Percentiles rank a stretch among this genome's conserved stretches.
phyloP scores from a whole-genome alignment of 2,113 vertebrate genomes.

The Sorex araneus region DNA sequence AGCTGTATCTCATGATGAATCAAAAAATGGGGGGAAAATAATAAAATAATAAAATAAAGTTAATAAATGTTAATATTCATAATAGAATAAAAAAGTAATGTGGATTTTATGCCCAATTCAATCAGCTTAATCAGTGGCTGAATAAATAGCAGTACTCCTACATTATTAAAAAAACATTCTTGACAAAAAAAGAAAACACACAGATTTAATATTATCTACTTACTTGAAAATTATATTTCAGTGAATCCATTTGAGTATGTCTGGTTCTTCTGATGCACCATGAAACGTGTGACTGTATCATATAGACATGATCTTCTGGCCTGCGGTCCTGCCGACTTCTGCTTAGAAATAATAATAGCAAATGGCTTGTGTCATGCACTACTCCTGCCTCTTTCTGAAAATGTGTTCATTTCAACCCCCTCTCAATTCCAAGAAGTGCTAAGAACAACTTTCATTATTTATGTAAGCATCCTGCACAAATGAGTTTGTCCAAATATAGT shows the following conservation, averaged over 20 bases:
- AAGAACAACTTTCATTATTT: neutral
- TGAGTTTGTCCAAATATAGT: no score
- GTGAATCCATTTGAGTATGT: no score
- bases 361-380: neutral
- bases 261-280: neutral
- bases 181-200: neutral
- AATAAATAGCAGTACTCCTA: no score
- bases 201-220: neutral
- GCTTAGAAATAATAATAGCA: constrained; percentile 6
- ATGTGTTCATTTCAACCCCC: neutral
- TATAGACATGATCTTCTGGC: neutral
- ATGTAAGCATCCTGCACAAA: neutral
- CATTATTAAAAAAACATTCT: neutral
- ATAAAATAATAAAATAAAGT: no score
- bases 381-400: constrained; percentile 2
- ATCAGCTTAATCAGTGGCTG: no score
- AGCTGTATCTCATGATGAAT: no score
- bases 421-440: neutral
- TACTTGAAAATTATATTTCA: no score
- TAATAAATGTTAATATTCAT: no score
- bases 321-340: neutral
- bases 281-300: neutral
- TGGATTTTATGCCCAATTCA: no score
- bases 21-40: no score
- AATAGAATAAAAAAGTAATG: no score